Evolutionary conservation across 2,797 vertebrate genomes (phyloP).

Genomic region (Pelochelys cantorii): DNA sequence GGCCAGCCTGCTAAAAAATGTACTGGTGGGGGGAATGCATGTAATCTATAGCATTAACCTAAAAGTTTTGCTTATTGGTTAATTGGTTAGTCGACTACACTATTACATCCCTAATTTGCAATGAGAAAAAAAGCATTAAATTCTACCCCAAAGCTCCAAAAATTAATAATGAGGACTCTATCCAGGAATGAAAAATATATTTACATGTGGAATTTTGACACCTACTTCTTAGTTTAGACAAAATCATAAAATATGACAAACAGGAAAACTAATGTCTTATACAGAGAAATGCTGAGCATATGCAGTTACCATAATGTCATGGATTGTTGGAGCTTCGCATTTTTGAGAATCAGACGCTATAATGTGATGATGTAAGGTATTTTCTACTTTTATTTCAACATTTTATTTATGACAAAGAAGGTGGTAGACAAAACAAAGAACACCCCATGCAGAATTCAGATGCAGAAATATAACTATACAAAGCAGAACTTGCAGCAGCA

Average conservation of each 20-base stretch:
- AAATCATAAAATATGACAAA: conserved; percentile 12
- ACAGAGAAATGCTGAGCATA: conserved; percentile 8
- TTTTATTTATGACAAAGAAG: conserved; percentile 29
- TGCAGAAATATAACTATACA: conserved; percentile 37
- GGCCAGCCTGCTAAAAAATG: no score
- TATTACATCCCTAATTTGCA: not conserved
- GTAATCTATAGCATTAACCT: no score
- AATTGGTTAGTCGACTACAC: no score
- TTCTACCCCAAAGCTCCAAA: not conserved
- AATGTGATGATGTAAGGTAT: not conserved
- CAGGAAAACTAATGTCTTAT: conserved; percentile 28
- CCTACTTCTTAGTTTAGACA: not conserved
- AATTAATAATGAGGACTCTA: conserved; percentile 12
- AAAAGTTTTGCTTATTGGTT: conserved; percentile 7
- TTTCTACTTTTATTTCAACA: conserved; percentile 20
- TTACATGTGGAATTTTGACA: not conserved
- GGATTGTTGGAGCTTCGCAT: conserved; percentile 6
- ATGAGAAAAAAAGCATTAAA: conserved; percentile 23
- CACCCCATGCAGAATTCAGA: conserved; percentile 38
- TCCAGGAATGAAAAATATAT: conserved; percentile 11
- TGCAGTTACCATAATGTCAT: not conserved
- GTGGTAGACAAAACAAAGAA: conserved; percentile 27
- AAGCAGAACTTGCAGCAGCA: conserved; percentile 65
- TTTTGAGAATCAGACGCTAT: not conserved
- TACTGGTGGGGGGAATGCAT: no score